A percentile compares a stretch with the other conserved stretches of the same genome.
phyloP scores from a whole-genome alignment of 2,797 vertebrate genomes.

The Enteromius afrohamiltoni region DNA sequence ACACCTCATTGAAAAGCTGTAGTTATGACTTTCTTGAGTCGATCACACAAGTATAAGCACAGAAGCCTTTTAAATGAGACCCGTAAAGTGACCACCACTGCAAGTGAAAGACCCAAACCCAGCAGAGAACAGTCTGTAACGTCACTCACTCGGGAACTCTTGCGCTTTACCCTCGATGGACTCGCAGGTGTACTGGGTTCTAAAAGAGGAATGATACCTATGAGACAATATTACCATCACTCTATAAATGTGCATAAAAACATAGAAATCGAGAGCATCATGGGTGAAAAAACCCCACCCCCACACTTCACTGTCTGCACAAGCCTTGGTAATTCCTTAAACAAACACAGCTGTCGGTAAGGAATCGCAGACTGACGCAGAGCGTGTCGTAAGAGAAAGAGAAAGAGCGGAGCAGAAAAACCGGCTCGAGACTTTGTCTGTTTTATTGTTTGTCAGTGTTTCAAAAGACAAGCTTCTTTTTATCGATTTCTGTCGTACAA shows the following conservation, averaged over 20 bases:
- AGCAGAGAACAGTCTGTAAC: constrained; percentile 42
- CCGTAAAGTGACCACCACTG: constrained; percentile 6
- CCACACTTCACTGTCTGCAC: neutral
- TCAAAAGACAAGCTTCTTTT: constrained; percentile 78
- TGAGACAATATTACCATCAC: constrained; percentile 61
- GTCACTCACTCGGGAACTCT: constrained; percentile 80
- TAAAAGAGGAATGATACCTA: constrained; percentile 72
- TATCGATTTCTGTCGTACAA: constrained; percentile 75
- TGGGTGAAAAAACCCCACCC: neutral
- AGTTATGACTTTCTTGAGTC: neutral
- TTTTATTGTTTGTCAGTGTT: constrained; percentile 82
- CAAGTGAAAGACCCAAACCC: constrained; percentile 34
- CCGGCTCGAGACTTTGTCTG: constrained; percentile 79
- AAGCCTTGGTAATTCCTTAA: constrained; percentile 4
- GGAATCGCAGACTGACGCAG: constrained; percentile 46
- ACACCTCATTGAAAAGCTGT: neutral
- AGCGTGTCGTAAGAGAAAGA: constrained; percentile 66
- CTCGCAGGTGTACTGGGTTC: constrained; percentile 69
- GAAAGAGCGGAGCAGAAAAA: constrained; percentile 74
- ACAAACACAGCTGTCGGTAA: neutral
- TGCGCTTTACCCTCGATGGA: constrained; percentile 72
- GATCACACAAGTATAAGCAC: neutral
- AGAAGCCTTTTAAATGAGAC: constrained; percentile 16
- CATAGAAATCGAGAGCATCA: neutral
- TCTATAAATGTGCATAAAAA: neutral